Percentiles rank a stretch among this genome's conserved stretches.
phyloP scores from a whole-genome alignment of 2,888 invertebrate species.

The Syrista parreyssii region DNA sequence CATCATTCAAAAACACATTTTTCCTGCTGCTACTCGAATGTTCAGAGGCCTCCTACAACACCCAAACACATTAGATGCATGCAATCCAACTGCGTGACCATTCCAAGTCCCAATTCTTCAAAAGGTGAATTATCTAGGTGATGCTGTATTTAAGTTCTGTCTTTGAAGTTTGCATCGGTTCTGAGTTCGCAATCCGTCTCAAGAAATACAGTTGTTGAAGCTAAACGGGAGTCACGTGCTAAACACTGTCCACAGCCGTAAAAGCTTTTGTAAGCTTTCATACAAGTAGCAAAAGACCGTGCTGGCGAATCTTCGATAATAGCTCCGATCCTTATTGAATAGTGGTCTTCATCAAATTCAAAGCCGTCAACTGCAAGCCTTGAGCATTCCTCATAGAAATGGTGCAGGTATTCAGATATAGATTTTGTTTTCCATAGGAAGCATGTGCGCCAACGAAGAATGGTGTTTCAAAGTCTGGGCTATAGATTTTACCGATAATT shows the following conservation, averaged over 20 bases:
- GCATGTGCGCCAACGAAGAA: not conserved
- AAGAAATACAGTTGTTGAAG: constrained; percentile 1
- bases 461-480: not conserved
- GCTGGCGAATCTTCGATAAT: not conserved
- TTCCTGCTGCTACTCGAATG: too few relatives aligned
- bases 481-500: not conserved
- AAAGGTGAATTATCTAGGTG: constrained; percentile 11
- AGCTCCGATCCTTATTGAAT: not conserved
- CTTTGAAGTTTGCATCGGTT: constrained; percentile 7
- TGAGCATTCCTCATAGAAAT: not conserved
- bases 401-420: not conserved
- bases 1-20: too few relatives aligned
- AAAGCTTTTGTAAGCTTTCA: constrained; percentile 5
- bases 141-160: constrained; percentile 9
- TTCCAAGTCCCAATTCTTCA: constrained; percentile 8
- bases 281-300: constrained; percentile 9
- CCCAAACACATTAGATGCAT: not conserved
- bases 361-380: not conserved
- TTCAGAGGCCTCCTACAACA: not conserved
- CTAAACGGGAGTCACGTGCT: not conserved
- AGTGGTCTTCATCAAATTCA: not conserved
- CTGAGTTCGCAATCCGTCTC: constrained; percentile 1
- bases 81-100: not conserved
- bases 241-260: constrained; percentile 13
- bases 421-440: not conserved